These are phyloP conservation scores for Egretta garzetta DNA, from an alignment of 2,113 vertebrate species.

Conservation along the genomic window DNA sequence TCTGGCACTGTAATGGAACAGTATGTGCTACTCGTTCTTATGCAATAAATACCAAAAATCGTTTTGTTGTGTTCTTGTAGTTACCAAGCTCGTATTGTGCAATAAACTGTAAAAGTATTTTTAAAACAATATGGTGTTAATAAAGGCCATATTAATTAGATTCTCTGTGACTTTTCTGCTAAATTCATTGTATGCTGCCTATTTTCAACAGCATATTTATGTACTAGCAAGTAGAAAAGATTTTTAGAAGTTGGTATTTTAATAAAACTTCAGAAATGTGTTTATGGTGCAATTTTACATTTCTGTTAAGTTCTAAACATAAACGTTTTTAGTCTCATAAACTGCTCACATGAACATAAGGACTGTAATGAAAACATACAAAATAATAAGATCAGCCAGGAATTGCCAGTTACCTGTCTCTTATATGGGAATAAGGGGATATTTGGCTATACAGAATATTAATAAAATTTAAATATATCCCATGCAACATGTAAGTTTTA, in stretches of 20 bases:
- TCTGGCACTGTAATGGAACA: slow-evolving; percentile 27
- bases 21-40: neutral
- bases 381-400: neutral
- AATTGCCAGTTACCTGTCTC: neutral
- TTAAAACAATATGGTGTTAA: slow-evolving; percentile 9
- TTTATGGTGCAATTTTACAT: neutral
- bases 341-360: neutral
- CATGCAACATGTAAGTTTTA: neutral
- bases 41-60: slow-evolving; percentile 28
- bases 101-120: slow-evolving; percentile 33
- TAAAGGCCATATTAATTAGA: slow-evolving; percentile 1
- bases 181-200: neutral
- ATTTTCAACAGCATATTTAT: neutral
- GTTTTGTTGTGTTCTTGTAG: slow-evolving; percentile 17
- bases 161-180: neutral
- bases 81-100: neutral
- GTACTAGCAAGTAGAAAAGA: neutral
- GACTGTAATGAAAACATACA: neutral
- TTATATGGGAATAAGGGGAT: neutral
- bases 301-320: neutral
- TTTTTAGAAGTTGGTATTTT: neutral
- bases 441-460: neutral
- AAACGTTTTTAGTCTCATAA: neutral
- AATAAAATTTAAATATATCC: neutral
- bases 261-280: neutral